phyloP scores from a whole-genome alignment of 2,888 invertebrate genomes.

The Hemaris fuciformis region DNA sequence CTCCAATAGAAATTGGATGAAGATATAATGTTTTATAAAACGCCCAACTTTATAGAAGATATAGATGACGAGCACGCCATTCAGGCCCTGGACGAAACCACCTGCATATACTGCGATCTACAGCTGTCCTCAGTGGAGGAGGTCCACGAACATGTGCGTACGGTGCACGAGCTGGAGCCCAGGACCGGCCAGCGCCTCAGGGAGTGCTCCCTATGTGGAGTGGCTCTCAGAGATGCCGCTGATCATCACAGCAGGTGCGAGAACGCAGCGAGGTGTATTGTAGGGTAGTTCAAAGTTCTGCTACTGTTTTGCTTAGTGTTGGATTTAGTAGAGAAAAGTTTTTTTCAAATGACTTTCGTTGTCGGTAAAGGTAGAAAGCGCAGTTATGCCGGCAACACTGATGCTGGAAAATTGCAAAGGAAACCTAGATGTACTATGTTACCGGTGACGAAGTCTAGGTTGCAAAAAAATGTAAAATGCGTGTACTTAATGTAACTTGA shows the following conservation, averaged over 20 bases:
- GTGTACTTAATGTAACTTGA: too few species aligned
- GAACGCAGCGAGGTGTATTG: neutral
- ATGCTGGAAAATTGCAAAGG: too few species aligned
- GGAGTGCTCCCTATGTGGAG: slow-evolving; percentile 60
- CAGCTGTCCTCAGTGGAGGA: slow-evolving; percentile 43
- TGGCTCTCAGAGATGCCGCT: slow-evolving; percentile 46
- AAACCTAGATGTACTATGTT: too few species aligned
- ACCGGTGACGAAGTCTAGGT: too few species aligned
- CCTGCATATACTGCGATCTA: slow-evolving; percentile 57
- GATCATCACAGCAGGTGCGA: slow-evolving; percentile 58
- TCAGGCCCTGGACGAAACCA: slow-evolving; percentile 57
- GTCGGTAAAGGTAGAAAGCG: too few species aligned
- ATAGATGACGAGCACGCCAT: slow-evolving; percentile 50
- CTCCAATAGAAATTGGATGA: neutral
- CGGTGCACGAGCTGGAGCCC: slow-evolving; percentile 55
- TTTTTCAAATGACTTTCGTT: too few species aligned
- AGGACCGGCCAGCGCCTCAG: slow-evolving; percentile 43
- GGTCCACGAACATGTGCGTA: slow-evolving; percentile 49
- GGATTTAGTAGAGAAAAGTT: too few species aligned
- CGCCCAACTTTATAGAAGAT: slow-evolving; percentile 28
- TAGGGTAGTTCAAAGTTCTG: too few species aligned
- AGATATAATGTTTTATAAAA: neutral
- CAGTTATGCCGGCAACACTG: too few species aligned
- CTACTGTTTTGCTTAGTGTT: too few species aligned
- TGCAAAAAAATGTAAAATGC: too few species aligned